Evolutionary conservation across 2,888 invertebrate species (phyloP), one percentile per base, ranked within the genome.

Genomic region (Clistopyga incitator): DNA sequence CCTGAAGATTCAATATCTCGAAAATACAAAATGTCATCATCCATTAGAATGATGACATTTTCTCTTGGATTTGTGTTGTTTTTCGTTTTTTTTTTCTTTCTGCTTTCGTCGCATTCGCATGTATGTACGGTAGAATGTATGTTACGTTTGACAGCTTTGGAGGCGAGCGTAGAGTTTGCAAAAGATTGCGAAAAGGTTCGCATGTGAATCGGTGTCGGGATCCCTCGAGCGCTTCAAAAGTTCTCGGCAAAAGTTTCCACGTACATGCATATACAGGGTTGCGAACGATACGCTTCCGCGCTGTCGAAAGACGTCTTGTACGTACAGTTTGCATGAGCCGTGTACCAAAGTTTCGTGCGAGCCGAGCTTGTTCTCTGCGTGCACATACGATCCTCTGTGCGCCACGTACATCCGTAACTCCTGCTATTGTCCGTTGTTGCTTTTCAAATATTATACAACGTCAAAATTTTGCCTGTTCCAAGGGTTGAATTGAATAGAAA

Each of bases 241-340:
- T 84, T 84, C 70, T 38, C 65, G 23, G 67, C 42, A 75, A 78
- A 70, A 64, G 64, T 74, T 80, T 45, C 65, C 70, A 38, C 61
- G 38, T 78, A 70, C 64, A 71, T 68, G 68, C 25, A 52, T 61
- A 70, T 61, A 72, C 74, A 72, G 50, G 59, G 61, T 83, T 79
- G 54, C 75, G 71, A 76, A 54, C 61, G 79, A 74, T 78, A 80
- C 76, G 81, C 81, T 52, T 75, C 74, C 82, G 81, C 78, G 81
- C 84, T 86, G 83, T 86, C 85, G 86, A 88, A 89, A 89, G 86
- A 86, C 84, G 38, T 47, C 59, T 85, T 86, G 88, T 87, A 88
- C 83, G 85, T 86, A 87, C 89, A 89, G 88, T 90, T 91, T 91
- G 89, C 88, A 90, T 88, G 89, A 89, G 87, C 68, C 77, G 74